Base-by-base conservation (phyloP, 2,797 vertebrate genomes). In the Valencia hispanica region DNA sequence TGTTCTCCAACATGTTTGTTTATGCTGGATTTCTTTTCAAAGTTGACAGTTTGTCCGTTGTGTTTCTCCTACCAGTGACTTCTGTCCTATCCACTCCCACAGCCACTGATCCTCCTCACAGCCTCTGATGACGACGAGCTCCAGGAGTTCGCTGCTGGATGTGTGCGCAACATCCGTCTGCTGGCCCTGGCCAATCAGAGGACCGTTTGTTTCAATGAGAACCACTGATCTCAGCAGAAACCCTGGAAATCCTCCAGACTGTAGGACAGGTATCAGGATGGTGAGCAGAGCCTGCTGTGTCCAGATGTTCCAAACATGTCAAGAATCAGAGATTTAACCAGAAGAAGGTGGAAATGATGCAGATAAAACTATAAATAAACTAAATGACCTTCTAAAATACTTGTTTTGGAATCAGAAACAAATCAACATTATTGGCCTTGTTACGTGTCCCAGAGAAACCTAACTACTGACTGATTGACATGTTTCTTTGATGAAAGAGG, bases 221-320 rank as follows among this genome's bases (percentile, higher is more conserved):
- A 14, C 39, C 22, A 1, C 9, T 68, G 65, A 61, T 10, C 55
- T 59, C 55, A 32, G 15, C 27, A 32, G 57, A 59, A 59, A 32
- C 57, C 57, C 27, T 59, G 57, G 27, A 59, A 32, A 55, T 27
- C 11, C n/a, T 0, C 53, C 53, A 55, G 53, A 11, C 0, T 53
- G 51, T 53, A n/a, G 10, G 25, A n/a, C n/a, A 53, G 53, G 53
- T 55, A 55, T 55, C n/a, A 55, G 25, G 25, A 12, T 55, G 53
- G 27, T 2, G 27, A 59, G 57, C 27, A 59, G 30, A 17, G 18
- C 57, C 27, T 22, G 59, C 1, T 36, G 17, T 20, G 20, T 36
- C 59, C 17, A 36, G 17, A 63, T 20, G 1, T 15, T 36, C 59
- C 59, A 92, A 17, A 59, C 15, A 30, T n/a, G n/a, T 59, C 30